phyloP scores from a whole-genome alignment of 2,888 invertebrate species.

The Pristionchus maxplancki region DNA sequence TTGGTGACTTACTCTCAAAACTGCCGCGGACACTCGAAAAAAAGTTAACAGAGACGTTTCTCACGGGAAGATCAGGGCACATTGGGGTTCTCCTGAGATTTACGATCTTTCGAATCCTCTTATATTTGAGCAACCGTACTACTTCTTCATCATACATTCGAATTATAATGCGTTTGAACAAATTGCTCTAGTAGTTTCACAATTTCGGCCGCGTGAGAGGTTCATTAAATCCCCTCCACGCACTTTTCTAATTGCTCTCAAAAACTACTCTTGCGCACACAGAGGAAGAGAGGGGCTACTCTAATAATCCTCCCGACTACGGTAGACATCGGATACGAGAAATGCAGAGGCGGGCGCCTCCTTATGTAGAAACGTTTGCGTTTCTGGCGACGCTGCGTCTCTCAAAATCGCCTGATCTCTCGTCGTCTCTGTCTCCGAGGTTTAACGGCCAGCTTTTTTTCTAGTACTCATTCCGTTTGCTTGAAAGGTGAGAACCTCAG shows the following conservation, averaged over 20 bases:
- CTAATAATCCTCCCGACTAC: background rate
- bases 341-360: background rate
- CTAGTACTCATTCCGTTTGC: background rate
- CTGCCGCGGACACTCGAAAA: background rate
- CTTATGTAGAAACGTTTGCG: background rate
- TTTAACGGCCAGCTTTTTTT: background rate
- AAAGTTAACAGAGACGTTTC: slow-evolving; percentile 19
- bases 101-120: background rate
- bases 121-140: background rate
- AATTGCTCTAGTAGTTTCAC: background rate
- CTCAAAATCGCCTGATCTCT: background rate
- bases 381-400: background rate
- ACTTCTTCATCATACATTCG: background rate
- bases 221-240: background rate
- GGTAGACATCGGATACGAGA: slow-evolving; percentile 4
- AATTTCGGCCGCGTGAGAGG: background rate
- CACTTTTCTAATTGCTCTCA: slow-evolving; percentile 9
- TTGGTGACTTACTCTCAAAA: background rate
- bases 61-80: slow-evolving; percentile 10
- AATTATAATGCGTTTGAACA: background rate
- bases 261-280: slow-evolving; percentile 19
- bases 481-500: background rate
- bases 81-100: background rate
- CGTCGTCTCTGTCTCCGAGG: background rate
- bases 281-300: background rate